phyloP scores from a whole-genome alignment of 1,140 invertebrate genomes.

The Drosophila albomicans region DNA sequence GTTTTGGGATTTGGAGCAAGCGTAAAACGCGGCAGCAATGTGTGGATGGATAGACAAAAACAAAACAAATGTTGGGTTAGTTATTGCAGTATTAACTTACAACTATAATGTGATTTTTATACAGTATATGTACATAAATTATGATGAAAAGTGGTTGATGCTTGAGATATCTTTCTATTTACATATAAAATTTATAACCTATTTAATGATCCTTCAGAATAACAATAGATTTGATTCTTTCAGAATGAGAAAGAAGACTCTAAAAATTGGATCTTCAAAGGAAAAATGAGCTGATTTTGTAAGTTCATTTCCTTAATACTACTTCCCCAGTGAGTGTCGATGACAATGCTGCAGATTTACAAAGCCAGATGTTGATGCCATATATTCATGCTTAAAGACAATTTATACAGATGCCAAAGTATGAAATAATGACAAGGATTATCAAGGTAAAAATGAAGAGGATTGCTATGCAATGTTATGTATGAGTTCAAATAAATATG shows the following conservation, averaged over 20 bases:
- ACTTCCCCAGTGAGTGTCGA: slow-evolving; percentile 10
- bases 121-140: not conserved
- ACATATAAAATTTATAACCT: no score
- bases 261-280: no score
- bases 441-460: not conserved
- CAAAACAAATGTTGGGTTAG: slow-evolving; percentile 45
- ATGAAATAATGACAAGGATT: not conserved
- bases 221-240: no score
- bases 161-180: no score
- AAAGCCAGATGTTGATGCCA: slow-evolving; percentile 55
- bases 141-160: no score
- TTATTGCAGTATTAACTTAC: not conserved
- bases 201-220: no score
- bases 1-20: not conserved
- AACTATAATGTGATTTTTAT: not conserved
- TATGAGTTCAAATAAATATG: no score
- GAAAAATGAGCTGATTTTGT: no score
- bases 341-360: slow-evolving; percentile 1
- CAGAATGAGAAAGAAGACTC: no score
- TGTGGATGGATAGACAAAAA: slow-evolving; percentile 45
- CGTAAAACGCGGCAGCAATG: slow-evolving; percentile 12
- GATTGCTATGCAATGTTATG: not conserved
- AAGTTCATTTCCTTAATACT: not conserved
- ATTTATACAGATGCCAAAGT: slow-evolving; percentile 67
- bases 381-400: slow-evolving; percentile 46